A percentile compares a stretch with the other conserved stretches of the same genome.
These are phyloP conservation scores for Magallana nippona DNA, from an alignment of 2,888 invertebrate genomes.

Conservation along the genomic window DNA sequence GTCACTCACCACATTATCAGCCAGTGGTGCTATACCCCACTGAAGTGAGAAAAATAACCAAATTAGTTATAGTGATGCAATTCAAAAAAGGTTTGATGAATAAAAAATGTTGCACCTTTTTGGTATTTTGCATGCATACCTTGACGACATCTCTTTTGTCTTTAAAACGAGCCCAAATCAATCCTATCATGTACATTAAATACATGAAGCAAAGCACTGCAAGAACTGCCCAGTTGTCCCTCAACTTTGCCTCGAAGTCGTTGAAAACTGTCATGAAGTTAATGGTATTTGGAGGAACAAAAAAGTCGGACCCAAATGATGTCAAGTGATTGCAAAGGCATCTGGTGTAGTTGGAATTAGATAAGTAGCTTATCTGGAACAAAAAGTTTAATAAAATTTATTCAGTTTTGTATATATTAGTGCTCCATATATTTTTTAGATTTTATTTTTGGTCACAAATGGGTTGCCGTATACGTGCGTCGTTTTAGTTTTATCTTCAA, in stretches of 20 bases:
- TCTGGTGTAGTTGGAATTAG: slow-evolving; percentile 59
- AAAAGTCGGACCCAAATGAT: slow-evolving; percentile 70
- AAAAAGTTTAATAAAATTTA: neutral
- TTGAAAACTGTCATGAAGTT: slow-evolving; percentile 79
- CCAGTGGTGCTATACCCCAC: slow-evolving; percentile 79
- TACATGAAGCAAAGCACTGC: slow-evolving; percentile 75
- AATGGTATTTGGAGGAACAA: slow-evolving; percentile 78
- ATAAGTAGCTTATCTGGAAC: slow-evolving; percentile 59
- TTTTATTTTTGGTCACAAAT: too few species aligned
- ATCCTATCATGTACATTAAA: slow-evolving; percentile 71
- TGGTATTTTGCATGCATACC: slow-evolving; percentile 54
- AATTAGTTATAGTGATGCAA: neutral
- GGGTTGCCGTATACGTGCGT: too few species aligned
- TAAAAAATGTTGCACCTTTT: too few species aligned
- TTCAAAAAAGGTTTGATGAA: neutral
- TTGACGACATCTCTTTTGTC: slow-evolving; percentile 76
- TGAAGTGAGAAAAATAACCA: slow-evolving; percentile 49
- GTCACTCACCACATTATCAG: slow-evolving; percentile 79
- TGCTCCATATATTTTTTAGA: too few species aligned
- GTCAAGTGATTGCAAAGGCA: slow-evolving; percentile 67
- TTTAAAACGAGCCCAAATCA: slow-evolving; percentile 76
- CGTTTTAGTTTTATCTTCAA: too few species aligned
- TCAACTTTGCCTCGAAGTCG: slow-evolving; percentile 73
- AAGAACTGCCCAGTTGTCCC: slow-evolving; percentile 79
- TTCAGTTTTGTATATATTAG: too few species aligned